Conservation (phyloP, 2,888 invertebrate species). For the Standfussiana lucernea region DNA sequence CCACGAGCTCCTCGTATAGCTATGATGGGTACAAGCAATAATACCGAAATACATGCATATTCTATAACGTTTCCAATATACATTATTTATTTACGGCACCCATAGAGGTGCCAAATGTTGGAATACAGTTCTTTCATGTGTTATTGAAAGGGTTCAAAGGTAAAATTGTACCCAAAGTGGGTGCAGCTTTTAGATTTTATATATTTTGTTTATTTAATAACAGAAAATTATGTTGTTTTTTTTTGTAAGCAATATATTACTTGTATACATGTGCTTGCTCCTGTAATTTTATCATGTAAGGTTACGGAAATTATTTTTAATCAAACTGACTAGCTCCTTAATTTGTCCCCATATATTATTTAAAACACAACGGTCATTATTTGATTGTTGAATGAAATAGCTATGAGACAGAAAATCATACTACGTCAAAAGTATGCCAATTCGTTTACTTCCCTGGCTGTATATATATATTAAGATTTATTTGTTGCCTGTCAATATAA, state of each 20-base stretch:
- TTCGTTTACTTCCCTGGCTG: neutral
- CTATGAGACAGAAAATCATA: neutral
- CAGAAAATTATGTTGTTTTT: neutral
- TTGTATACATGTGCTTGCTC: neutral
- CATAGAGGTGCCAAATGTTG: constrained; percentile 20
- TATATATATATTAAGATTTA: neutral
- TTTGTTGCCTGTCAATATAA: neutral
- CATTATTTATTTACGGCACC: constrained; percentile 33
- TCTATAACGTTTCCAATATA: neutral
- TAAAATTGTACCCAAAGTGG: constrained; percentile 16
- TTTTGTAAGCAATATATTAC: too few species aligned
- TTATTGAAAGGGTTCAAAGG: constrained; percentile 49
- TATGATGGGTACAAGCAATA: neutral
- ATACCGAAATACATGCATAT: neutral
- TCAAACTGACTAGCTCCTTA: neutral
- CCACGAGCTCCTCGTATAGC: too few species aligned
- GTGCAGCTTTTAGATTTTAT: constrained; percentile 5
- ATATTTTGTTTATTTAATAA: constrained; percentile 17
- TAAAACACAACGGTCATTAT: neutral
- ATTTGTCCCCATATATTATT: too few species aligned
- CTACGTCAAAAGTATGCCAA: neutral
- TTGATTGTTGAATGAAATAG: neutral
- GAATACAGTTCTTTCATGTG: constrained; percentile 30
- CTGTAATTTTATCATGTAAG: neutral
- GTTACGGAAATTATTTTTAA: neutral